These are phyloP conservation scores for Anthonomus grandis DNA, from an alignment of 1,140 invertebrate species.

Conservation along the genomic window DNA sequence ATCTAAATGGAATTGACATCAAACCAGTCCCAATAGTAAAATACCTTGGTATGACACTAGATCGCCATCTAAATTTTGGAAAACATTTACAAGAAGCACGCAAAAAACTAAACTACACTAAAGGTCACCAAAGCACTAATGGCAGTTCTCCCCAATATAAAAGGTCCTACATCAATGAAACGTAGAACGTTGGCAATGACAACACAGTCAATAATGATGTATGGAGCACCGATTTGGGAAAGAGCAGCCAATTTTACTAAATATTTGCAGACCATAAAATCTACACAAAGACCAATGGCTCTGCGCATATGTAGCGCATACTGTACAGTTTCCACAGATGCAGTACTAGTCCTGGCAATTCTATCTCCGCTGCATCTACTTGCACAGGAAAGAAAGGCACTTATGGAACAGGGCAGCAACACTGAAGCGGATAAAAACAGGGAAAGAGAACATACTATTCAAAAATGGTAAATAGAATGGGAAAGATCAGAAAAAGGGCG, in stretches of 20 bases:
- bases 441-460: neutral
- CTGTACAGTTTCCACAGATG: slow-evolving; percentile 14
- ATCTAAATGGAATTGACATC: slow-evolving; percentile 1
- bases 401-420: too few species aligned
- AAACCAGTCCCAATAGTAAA: slow-evolving; percentile 1
- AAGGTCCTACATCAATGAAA: neutral
- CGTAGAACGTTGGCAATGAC: neutral
- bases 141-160: slow-evolving; percentile 3
- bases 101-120: neutral
- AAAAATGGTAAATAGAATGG: slow-evolving; percentile 18
- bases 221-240: slow-evolving; percentile 1
- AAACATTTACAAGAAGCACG: neutral
- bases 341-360: slow-evolving; percentile 5
- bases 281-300: neutral
- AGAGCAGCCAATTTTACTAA: neutral
- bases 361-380: slow-evolving; percentile 11
- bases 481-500: neutral
- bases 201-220: neutral
- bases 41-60: slow-evolving; percentile 21
- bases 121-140: neutral
- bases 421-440: neutral
- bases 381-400: neutral
- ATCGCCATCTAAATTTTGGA: neutral
- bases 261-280: neutral
- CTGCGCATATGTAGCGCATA: neutral